Conservation (phyloP, 1,140 invertebrate genomes). For the Argopecten irradians region DNA sequence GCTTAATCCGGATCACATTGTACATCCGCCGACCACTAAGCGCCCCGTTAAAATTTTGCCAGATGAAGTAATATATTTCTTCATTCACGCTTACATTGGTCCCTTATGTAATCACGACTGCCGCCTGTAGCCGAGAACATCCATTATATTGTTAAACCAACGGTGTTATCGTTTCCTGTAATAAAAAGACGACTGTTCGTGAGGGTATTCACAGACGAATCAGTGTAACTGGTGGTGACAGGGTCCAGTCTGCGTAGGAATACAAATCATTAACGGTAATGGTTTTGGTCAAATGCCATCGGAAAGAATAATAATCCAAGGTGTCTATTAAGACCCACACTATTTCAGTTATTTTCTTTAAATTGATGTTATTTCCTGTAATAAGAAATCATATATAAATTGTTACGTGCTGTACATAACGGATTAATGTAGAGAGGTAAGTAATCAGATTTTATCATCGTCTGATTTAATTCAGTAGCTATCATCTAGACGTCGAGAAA, state of each 20-base stretch:
- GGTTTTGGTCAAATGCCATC: background rate
- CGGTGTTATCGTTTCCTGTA: background rate
- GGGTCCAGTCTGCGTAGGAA: background rate
- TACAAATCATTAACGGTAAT: background rate
- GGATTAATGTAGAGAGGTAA: no score
- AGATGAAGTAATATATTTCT: background rate
- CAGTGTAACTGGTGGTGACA: background rate
- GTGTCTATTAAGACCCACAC: no score
- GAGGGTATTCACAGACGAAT: constrained; percentile 1
- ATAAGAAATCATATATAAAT: no score
- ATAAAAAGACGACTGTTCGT: background rate
- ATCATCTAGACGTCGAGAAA: no score
- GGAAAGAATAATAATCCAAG: background rate
- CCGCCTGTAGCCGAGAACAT: background rate
- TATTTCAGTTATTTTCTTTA: no score
- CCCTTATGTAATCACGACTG: background rate
- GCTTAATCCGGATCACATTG: no score
- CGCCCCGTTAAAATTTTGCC: background rate
- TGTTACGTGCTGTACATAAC: no score
- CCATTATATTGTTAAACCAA: background rate
- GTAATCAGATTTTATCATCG: no score
- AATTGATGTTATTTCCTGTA: no score
- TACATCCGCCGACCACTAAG: no score
- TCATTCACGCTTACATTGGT: background rate
- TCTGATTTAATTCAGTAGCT: no score